Base-by-base conservation (phyloP, 2,113 vertebrate species). In the Vanacampus margaritifer region DNA sequence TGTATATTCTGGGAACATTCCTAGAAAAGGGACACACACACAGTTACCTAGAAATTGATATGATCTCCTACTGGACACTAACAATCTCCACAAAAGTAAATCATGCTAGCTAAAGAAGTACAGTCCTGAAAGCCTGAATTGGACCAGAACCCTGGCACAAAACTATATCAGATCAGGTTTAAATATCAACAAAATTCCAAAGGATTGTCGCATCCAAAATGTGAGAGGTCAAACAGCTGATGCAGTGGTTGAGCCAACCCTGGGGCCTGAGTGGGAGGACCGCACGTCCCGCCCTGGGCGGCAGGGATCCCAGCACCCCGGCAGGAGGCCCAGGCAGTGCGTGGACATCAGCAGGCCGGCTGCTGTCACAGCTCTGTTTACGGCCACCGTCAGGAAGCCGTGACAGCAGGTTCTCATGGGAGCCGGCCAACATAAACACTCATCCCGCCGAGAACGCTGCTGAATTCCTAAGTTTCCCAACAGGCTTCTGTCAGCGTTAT, bases 201-300 rank as follows among this genome's bases (percentile, higher is more conserved):
- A 19, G 9, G 32, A 36, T 32, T 21, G 16, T 36, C 32, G n/a
- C 57, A 59, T 36, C 32, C 32, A 14, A 53, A 24, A 24, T 58
- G 69, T 66, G 45, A 69, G 16, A 23, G 45, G 68, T 74, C 6
- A 81, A 68, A 76, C 84, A 86, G 84, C 84, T 88, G 87, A 78
- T 69, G 28, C 76, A 74, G 43, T 69, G 73, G 63, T 80, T 77
- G 74, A 79, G 69, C 71, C 59, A 81, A 83, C 75, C 75, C 3
- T 67, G 36, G 17, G 14, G 50, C 59, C 63, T 67, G 58, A 68
- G 57, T 45, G 67, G 63, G 79, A 51, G 67, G 59, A 74, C 61
- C 65, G 28, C 43, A 57, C 17, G 69, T 68, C 64, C 64, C 21
- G 69, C 62, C 45, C 77, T 82, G 64, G 67, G 71, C 60, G 71